These are phyloP conservation scores for Cataglyphis hispanica DNA, from an alignment of 1,140 invertebrate species.

Conservation along the genomic window DNA sequence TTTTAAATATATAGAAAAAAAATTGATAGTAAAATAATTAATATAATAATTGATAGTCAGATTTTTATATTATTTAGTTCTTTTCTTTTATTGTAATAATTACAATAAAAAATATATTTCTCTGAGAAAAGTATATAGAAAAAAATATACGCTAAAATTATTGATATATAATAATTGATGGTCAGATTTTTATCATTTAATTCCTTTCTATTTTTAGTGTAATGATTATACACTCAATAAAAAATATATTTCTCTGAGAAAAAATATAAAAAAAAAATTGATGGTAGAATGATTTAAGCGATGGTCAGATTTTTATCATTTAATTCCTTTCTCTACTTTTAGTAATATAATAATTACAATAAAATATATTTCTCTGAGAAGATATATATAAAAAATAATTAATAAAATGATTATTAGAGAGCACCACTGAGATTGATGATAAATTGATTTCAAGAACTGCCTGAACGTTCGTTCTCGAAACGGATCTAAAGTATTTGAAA, in stretches of 20 bases:
- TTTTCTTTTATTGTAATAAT: too few relatives aligned
- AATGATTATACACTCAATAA: too few relatives aligned
- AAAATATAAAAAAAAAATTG: too few relatives aligned
- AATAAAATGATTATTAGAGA: background rate
- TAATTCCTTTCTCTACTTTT: background rate
- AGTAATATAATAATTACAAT: background rate
- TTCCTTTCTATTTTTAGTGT: background rate
- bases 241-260: background rate
- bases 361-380: background rate
- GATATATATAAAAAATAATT: background rate
- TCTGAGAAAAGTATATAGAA: too few relatives aligned
- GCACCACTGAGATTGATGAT: background rate
- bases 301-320: background rate
- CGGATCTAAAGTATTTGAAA: slow-evolving; percentile 22
- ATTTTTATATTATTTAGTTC: background rate
- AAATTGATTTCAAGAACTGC: background rate
- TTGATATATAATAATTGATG: too few relatives aligned
- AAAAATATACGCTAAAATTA: too few relatives aligned
- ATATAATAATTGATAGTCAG: too few relatives aligned
- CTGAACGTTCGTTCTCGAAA: background rate
- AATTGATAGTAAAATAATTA: background rate
- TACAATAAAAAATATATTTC: background rate
- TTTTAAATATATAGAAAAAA: too few relatives aligned
- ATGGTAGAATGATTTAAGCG: background rate
- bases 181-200: too few relatives aligned